Evolutionary conservation across 2,888 invertebrate species (phyloP), one percentile per base, ranked within the genome.

Genomic region (Smittia sp.): DNA sequence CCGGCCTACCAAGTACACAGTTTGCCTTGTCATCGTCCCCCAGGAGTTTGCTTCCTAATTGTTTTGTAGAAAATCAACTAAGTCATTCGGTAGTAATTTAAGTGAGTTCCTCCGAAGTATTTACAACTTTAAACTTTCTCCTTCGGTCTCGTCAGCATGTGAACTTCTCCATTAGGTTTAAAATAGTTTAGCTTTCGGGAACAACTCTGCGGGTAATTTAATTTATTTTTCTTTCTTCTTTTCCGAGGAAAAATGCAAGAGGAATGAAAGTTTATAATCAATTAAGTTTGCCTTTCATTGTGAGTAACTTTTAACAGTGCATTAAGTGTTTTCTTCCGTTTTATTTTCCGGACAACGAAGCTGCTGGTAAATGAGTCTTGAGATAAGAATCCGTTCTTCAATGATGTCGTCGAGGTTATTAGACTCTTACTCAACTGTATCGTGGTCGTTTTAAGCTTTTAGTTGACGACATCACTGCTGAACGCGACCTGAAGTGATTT

Each of bases 271-370:
- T 46, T 46, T 46, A 11, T 46, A 46, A 15, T 15, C 13, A 11
- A 13, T 46, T 46, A 11, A 46, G 6, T 46, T 15, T n/a, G 46
- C 46, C n/a, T 46, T 15, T 46, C 46, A 15, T 3, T 46, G 46
- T 46, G 46, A 46, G 32, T 32, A 46, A 46, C 46, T 65, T 65
- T 65, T 65, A 65, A 65, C 65, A 65, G 65, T 65, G 65, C 65
- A 32, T 18, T 32, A 46, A 13, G 46, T 46, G 6, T 46, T 15
- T 46, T 46, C 2, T 46, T 46, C 32, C 4, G 4, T 46, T 11
- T 46, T 11, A 46, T 46, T 46, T 46, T 46, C 15, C 15, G 46
- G 46, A 46, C 4, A 32, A 32, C 32, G 32, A 46, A 46, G 46
- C 15, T 46, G 46, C n/a, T 15, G 46, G 46, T 46, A 6, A 9